Evolutionary conservation across 2,888 invertebrate genomes (phyloP).

Genomic region (Trilocha varians): DNA sequence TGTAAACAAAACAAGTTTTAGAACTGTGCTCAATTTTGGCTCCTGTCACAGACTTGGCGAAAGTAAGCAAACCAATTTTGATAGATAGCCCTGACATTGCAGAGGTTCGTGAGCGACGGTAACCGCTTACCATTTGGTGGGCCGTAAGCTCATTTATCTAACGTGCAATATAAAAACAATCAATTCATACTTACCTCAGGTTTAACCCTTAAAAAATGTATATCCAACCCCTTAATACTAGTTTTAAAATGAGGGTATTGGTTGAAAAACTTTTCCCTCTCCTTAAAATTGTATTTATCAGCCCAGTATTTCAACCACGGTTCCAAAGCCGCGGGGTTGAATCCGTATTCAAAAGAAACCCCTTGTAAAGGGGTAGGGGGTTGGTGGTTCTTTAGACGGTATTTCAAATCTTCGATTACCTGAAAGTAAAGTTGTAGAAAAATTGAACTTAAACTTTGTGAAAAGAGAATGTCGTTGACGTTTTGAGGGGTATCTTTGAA

Average conservation of each 20-base stretch:
- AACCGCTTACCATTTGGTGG: too few relatives aligned
- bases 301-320: constrained; percentile 14
- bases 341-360: constrained; percentile 11
- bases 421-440: constrained; percentile 3
- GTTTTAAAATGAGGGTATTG: constrained; percentile 15
- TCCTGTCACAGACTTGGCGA: too few relatives aligned
- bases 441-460: too few relatives aligned
- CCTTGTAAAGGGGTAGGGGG: constrained; percentile 8
- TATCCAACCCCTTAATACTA: constrained; percentile 15
- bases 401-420: constrained; percentile 12
- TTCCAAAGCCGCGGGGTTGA: constrained; percentile 11
- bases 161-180: not conserved
- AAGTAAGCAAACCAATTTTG: too few relatives aligned
- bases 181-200: constrained; percentile 48
- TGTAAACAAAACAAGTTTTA: too few relatives aligned
- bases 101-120: too few relatives aligned
- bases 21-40: too few relatives aligned
- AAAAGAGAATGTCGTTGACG: too few relatives aligned
- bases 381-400: constrained; percentile 7
- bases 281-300: constrained; percentile 10
- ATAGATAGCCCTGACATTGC: too few relatives aligned
- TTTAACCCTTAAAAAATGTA: constrained; percentile 77
- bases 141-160: too few relatives aligned
- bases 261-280: constrained; percentile 11
- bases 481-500: too few relatives aligned